Base-by-base conservation (phyloP, 2,797 vertebrate genomes). In the Chloroceryle amazona region DNA sequence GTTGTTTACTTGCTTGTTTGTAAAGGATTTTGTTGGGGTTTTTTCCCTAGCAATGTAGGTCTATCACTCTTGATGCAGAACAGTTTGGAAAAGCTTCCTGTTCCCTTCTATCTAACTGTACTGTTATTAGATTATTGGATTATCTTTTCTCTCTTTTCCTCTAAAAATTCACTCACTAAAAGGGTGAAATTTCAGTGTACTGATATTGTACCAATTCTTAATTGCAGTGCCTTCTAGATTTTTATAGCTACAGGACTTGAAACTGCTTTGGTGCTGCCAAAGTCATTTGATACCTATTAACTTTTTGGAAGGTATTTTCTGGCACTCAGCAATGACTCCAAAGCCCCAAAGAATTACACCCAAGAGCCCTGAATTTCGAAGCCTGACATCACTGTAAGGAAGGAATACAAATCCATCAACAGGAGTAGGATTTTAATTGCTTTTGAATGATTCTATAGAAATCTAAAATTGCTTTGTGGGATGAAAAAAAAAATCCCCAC, bases 381-480 rank as follows among this genome's bases (percentile, higher is more conserved):
- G 81, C 82, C 66, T 96, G 88, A 85, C 91, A 86, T 87, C 81
- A 79, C 54, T 76, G 57, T 1, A 1, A 91, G 81, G 46, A 37
- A 84, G 28, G 39, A 89, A 92, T 67, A 96, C 58, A 93, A 96
- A 93, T 85, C 94, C 87, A 73, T 89, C 93, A 87, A 74, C 76
- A 92, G 81, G 62, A 86, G 70, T n/a, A 70, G 60, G 80, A 58
- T 89, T 91, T 96, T 93, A 96, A 95, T 95, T 84, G 75, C 67
- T 80, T 93, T 93, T 94, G 92, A 87, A 55, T 88, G 90, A 91
- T 73, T 95, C 93, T 91, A 49, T 89, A 95, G 90, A 93, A 93
- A 87, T 81, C 76, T 71, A 57, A 96, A 95, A 91, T 90, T 90
- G 81, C 89, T 71, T 92, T 89, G 58, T 87, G 41, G 55, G 51